A percentile compares a stretch with the other conserved stretches of the same genome.
These are phyloP conservation scores for Kryptolebias marmoratus DNA, from an alignment of 2,113 vertebrate species.

Conservation along the genomic window DNA sequence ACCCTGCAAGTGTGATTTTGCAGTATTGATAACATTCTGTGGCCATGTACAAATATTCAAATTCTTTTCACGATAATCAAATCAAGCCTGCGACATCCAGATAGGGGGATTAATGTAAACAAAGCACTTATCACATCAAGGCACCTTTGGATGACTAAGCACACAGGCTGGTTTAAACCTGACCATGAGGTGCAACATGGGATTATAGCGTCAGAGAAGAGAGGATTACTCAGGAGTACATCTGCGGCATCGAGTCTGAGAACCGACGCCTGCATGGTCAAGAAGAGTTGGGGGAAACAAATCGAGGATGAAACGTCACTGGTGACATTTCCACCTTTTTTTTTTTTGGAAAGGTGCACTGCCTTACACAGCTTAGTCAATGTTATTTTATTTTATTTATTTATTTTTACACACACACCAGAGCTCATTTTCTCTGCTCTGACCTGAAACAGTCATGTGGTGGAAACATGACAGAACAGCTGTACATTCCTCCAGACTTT, in stretches of 20 bases:
- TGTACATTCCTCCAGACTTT: constrained; percentile 1
- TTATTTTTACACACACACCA: not conserved
- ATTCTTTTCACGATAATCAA: constrained; percentile 14
- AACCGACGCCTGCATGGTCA: not conserved
- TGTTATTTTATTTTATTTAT: too few relatives aligned
- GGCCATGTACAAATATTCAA: not conserved
- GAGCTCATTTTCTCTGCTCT: not conserved
- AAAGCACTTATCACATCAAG: constrained; percentile 34
- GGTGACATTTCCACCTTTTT: not conserved
- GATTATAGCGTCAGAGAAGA: constrained; percentile 61
- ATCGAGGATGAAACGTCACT: not conserved
- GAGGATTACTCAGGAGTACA: constrained; percentile 46
- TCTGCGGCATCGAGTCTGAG: constrained; percentile 13
- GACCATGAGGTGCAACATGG: constrained; percentile 40
- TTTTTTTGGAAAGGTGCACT: not conserved
- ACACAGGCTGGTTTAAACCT: constrained; percentile 35
- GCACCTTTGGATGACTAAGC: constrained; percentile 60
- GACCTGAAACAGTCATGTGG: not conserved
- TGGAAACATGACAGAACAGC: not conserved
- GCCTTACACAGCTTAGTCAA: too few relatives aligned
- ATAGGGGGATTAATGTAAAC: constrained; percentile 33
- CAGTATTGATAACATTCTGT: not conserved
- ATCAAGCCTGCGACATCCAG: not conserved
- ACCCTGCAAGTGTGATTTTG: too few relatives aligned
- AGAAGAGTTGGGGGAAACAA: not conserved